Evolutionary conservation across 2,113 vertebrate genomes (phyloP), one percentile per base, ranked within the genome.

Genomic region (Mastomys natalensis): DNA sequence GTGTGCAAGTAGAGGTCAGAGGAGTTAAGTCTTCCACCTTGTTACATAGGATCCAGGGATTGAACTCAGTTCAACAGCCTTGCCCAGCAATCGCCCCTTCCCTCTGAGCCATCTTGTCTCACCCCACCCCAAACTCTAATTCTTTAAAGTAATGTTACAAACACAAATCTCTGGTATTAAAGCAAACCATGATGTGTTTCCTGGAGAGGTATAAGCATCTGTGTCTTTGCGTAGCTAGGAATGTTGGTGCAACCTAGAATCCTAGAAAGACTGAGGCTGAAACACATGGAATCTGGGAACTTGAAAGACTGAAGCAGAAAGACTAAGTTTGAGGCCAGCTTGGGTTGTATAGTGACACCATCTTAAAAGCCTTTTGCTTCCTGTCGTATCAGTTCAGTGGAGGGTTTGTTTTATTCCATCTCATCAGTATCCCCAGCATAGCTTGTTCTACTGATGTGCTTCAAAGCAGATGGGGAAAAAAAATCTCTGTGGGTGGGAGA

Each of bases 81-180:
- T 62, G 24, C n/a, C 43, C 81, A 31, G 24, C n/a, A 17, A 31
- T 45, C 7, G 10, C 81, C 55, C 62, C 31, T 62, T 11, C 81
- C n/a, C 81, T 43, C 55, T 29, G 55, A 29, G n/a, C n/a, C 7
- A 4, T 43, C 55, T 62, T 8, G 13, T 22, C n/a, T 15, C 11
- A 58, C 48, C 31, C 48, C 51, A 81, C 58, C 13, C 55, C 82
- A 86, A 48, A 66, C 60, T 86, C 55, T 81, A 81, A 89, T 43
- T 91, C 84, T 95, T 96, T 48, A 89, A 87, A 93, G 76, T 68
- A 4, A 11, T 19, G 29, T 89, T 31, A 51, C 24, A 24, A 84
- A 74, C 43, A 89, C 40, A n/a, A 90, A 55, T 81, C 29, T 62
- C 66, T 90, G n/a, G 5, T 74, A 26, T 22, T 64, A 85, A 88